Evolutionary conservation across 2,797 vertebrate species (phyloP).

Genomic region (Leucoraja ocellata): DNA sequence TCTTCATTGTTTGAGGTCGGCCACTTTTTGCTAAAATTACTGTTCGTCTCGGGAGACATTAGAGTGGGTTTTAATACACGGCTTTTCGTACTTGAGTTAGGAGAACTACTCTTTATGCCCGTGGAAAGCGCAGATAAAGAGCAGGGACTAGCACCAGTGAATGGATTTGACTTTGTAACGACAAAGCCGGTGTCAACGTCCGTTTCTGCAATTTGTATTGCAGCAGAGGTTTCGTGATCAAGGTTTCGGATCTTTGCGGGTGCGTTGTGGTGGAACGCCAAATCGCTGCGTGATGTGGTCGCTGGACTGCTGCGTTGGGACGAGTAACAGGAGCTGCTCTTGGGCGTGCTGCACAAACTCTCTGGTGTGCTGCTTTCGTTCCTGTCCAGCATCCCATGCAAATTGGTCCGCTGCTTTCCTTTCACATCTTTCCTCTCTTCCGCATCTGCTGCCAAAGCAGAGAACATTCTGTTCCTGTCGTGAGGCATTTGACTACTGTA

Average conservation of each 20-base stretch:
- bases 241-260: slow-evolving; percentile 47
- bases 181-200: slow-evolving; percentile 77
- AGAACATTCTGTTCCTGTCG: not conserved
- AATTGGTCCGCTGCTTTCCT: not conserved
- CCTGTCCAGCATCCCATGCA: not conserved
- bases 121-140: slow-evolving; percentile 50
- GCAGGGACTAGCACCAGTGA: slow-evolving; percentile 42
- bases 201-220: slow-evolving; percentile 60
- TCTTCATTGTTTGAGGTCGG: not conserved
- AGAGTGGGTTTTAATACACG: slow-evolving; percentile 11
- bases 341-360: slow-evolving; percentile 51
- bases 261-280: slow-evolving; percentile 3
- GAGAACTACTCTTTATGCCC: slow-evolving; percentile 52
- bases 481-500: slow-evolving; percentile 30
- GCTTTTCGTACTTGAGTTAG: not conserved
- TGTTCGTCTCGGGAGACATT: not conserved
- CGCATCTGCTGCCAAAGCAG: slow-evolving; percentile 39
- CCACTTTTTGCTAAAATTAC: not conserved
- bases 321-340: slow-evolving; percentile 54
- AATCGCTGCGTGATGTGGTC: not conserved
- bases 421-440: slow-evolving; percentile 34
- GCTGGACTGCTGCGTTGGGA: slow-evolving; percentile 54
- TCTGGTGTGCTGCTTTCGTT: slow-evolving; percentile 46
- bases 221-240: slow-evolving; percentile 32
- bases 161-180: slow-evolving; percentile 40